Percentiles rank a stretch among this genome's conserved stretches.
These are phyloP conservation scores for Chrosomus eos DNA, from an alignment of 2,797 vertebrate species.

Conservation along the genomic window DNA sequence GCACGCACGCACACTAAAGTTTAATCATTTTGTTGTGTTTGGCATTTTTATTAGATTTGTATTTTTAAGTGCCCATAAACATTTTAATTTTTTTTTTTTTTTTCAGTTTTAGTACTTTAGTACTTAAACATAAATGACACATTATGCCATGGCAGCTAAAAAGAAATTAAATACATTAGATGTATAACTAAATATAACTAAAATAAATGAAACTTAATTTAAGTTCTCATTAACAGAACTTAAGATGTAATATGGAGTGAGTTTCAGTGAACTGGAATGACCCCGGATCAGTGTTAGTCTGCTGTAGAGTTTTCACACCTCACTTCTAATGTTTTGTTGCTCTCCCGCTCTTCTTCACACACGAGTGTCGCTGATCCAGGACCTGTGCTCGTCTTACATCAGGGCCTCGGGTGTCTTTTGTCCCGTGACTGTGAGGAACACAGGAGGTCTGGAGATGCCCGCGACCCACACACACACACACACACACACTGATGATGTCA, in stretches of 20 bases:
- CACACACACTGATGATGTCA: constrained; percentile 49
- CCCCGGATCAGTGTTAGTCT: not conserved
- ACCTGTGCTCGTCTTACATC: constrained; percentile 14
- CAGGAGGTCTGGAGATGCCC: constrained; percentile 16
- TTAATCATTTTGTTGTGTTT: too few species aligned
- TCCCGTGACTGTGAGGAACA: not conserved
- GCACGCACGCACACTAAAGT: too few species aligned
- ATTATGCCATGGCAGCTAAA: too few species aligned
- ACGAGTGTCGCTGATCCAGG: constrained; percentile 46
- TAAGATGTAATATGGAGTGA: not conserved
- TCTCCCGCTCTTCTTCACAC: constrained; percentile 69
- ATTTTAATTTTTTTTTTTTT: too few species aligned
- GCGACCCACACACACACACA: too few species aligned
- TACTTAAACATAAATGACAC: too few species aligned
- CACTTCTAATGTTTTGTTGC: constrained; percentile 9
- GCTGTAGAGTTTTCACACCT: not conserved
- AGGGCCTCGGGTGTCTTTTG: constrained; percentile 23
- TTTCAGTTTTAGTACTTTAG: too few species aligned
- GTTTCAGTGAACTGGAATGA: not conserved
- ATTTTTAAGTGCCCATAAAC: too few species aligned
- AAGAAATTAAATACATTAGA: not conserved
- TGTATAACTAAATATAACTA: not conserved
- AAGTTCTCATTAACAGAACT: too few species aligned
- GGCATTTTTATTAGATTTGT: too few species aligned
- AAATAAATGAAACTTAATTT: not conserved